A percentile compares a stretch with the other conserved stretches of the same genome.
Evolutionary conservation across 2,113 vertebrate species (phyloP).

Genomic region (Apus apus): DNA sequence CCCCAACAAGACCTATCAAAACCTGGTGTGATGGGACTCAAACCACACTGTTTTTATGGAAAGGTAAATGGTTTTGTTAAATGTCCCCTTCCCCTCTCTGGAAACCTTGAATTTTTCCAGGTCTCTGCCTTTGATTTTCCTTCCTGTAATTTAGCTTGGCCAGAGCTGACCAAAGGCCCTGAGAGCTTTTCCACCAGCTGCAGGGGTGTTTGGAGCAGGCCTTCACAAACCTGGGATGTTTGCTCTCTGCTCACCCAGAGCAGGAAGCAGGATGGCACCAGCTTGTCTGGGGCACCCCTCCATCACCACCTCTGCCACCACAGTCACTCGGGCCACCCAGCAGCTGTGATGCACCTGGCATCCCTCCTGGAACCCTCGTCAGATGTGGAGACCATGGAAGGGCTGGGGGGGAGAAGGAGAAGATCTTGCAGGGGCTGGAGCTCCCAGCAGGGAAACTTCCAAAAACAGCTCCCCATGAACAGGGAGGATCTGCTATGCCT

Average conservation of each 20-base stretch:
- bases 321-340: rapidly evolving
- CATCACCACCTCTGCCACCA: background rate
- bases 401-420: background rate
- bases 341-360: background rate
- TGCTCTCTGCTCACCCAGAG: background rate
- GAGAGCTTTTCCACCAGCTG: background rate
- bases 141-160: background rate
- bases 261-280: background rate
- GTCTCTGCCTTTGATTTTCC: background rate
- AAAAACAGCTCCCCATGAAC: background rate
- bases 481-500: background rate
- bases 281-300: background rate
- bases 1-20: background rate
- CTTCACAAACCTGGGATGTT: background rate
- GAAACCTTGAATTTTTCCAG: background rate
- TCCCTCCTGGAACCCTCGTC: background rate
- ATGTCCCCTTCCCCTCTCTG: background rate
- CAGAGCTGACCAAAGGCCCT: background rate
- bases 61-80: background rate
- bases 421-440: background rate
- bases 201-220: background rate
- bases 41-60: background rate
- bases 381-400: rapidly evolving
- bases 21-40: background rate
- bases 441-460: background rate